Evolutionary conservation across 1,140 invertebrate genomes (phyloP).

Genomic region (Rhyzopertha dominica): DNA sequence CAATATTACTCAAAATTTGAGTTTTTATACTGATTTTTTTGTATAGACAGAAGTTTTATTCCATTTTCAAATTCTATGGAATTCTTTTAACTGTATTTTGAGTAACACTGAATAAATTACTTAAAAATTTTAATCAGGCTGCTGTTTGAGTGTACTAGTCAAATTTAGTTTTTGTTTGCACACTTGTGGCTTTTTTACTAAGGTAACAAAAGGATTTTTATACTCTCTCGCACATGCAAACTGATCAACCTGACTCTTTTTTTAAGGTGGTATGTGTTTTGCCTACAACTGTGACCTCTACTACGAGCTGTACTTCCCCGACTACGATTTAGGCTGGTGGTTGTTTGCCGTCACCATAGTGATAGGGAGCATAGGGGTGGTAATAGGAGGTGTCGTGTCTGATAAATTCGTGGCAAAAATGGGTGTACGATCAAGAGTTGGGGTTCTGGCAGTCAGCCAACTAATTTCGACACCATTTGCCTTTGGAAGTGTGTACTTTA

Average conservation of each 20-base stretch:
- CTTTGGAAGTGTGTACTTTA: conserved; percentile 81
- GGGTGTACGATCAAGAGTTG: conserved; percentile 78
- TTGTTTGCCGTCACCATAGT: conserved; percentile 80
- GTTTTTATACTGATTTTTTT: too few species aligned
- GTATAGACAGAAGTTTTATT: too few species aligned
- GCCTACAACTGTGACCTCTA: conserved; percentile 87
- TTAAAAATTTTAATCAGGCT: too few species aligned
- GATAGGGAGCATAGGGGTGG: conserved; percentile 81
- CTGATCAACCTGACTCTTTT: conserved; percentile 1
- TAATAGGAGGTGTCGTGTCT: conserved; percentile 81
- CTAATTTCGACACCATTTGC: conserved; percentile 82
- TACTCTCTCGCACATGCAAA: not conserved
- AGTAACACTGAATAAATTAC: too few species aligned
- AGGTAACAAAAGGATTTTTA: too few species aligned
- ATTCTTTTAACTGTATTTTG: too few species aligned
- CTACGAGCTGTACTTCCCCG: conserved; percentile 81
- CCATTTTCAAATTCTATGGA: too few species aligned
- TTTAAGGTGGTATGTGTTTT: conserved; percentile 77
- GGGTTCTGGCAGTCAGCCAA: conserved; percentile 78
- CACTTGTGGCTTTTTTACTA: too few species aligned
- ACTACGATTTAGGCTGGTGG: conserved; percentile 83
- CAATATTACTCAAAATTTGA: too few species aligned
- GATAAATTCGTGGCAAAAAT: conserved; percentile 85
- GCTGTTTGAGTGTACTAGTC: too few species aligned
- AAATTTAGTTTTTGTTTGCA: too few species aligned